phyloP scores from a whole-genome alignment of 2,888 invertebrate species.

The Monochamus alternatus region DNA sequence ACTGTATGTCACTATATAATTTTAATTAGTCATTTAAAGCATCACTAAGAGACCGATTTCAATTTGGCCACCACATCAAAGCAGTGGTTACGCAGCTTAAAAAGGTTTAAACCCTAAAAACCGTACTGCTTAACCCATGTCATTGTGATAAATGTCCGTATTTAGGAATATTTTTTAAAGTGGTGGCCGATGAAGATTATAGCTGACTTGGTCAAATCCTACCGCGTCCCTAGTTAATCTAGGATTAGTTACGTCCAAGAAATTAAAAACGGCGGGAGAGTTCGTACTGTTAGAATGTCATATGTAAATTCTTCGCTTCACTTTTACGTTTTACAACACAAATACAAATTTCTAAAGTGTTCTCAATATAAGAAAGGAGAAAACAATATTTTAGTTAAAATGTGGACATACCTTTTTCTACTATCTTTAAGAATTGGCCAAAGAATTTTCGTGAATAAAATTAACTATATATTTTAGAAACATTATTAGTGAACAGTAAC shows the following conservation, averaged over 20 bases:
- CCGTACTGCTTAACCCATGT: slow-evolving; percentile 10
- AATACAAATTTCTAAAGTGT: no score
- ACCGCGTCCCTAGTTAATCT: neutral
- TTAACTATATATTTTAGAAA: no score
- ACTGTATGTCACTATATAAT: no score
- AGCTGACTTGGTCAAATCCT: neutral
- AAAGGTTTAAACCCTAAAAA: slow-evolving; percentile 4
- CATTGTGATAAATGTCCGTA: slow-evolving; percentile 9
- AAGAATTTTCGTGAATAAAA: no score
- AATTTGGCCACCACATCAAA: neutral
- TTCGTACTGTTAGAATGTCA: neutral
- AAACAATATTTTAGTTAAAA: no score
- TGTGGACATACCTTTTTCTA: no score
- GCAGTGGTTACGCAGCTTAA: slow-evolving; percentile 2
- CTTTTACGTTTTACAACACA: no score
- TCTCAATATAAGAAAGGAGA: no score
- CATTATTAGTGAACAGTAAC: no score
- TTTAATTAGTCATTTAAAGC: no score
- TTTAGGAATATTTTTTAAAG: slow-evolving; percentile 2
- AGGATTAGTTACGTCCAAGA: neutral
- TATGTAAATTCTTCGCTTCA: neutral
- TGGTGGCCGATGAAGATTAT: neutral
- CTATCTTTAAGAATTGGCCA: no score
- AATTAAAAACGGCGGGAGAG: neutral
- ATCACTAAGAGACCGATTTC: neutral